These are phyloP conservation scores for Aleiodes testaceus DNA, from an alignment of 2,888 invertebrate genomes.

Conservation along the genomic window DNA sequence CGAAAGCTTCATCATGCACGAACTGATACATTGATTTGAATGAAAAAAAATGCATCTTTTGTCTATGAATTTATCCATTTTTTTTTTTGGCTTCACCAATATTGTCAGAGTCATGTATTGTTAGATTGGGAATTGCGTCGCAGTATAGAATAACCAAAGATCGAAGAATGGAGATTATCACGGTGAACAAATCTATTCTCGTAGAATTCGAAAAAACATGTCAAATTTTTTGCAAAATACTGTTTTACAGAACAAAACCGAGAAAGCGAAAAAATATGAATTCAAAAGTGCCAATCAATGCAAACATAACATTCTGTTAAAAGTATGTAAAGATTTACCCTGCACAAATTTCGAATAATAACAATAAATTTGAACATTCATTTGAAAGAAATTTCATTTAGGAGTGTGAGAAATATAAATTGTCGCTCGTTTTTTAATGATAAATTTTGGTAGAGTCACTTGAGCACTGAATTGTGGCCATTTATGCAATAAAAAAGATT, in stretches of 20 bases:
- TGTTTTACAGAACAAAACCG: neutral
- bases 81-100: no score
- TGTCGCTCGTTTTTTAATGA: neutral
- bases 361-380: conserved; percentile 4
- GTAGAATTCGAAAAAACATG: neutral
- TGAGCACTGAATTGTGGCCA: neutral
- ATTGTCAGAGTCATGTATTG: no score
- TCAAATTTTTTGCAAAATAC: neutral
- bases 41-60: neutral
- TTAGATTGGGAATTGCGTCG: no score
- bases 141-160: neutral
- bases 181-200: neutral
- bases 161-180: neutral
- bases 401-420: conserved; percentile 17
- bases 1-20: no score
- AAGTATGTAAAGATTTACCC: neutral
- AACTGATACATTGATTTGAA: neutral
- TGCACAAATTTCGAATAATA: neutral
- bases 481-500: neutral
- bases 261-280: neutral
- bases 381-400: neutral
- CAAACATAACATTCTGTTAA: neutral
- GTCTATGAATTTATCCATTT: no score
- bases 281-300: conserved; percentile 22
- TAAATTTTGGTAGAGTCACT: neutral